phyloP scores from a whole-genome alignment of 2,797 vertebrate genomes.

The Gymnoscopelus braueri region DNA sequence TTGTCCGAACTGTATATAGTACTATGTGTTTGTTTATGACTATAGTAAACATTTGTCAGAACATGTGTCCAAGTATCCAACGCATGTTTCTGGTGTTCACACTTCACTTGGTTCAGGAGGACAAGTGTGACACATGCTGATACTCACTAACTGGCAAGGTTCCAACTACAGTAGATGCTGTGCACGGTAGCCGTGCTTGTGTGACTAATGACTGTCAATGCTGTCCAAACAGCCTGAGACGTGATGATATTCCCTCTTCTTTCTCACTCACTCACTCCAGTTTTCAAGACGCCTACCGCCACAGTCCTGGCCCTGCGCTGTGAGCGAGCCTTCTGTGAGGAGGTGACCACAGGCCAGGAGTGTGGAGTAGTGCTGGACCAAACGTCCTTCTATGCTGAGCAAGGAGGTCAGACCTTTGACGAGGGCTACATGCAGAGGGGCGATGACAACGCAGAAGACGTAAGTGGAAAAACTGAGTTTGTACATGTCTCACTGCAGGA shows the following conservation, averaged over 20 bases:
- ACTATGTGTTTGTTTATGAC: too few relatives aligned
- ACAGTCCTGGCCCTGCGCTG: slow-evolving; percentile 90
- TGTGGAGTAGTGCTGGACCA: slow-evolving; percentile 93
- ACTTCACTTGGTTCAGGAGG: background rate
- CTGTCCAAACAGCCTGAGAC: too few relatives aligned
- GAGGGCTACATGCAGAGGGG: slow-evolving; percentile 93
- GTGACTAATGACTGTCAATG: too few relatives aligned
- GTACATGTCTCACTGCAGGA: too few relatives aligned
- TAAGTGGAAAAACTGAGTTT: slow-evolving; percentile 68
- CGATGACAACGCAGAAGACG: slow-evolving; percentile 88
- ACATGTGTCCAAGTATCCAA: background rate
- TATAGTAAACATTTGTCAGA: too few relatives aligned
- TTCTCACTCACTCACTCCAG: slow-evolving; percentile 37
- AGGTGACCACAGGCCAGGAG: slow-evolving; percentile 92
- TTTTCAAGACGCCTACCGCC: slow-evolving; percentile 81
- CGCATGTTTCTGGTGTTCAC: background rate
- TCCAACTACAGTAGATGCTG: too few relatives aligned
- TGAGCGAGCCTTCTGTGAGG: slow-evolving; percentile 90
- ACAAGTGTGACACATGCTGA: too few relatives aligned
- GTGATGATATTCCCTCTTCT: accelerated
- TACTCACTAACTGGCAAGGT: too few relatives aligned
- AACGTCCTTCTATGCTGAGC: slow-evolving; percentile 97
- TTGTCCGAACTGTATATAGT: too few relatives aligned
- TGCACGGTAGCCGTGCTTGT: too few relatives aligned
- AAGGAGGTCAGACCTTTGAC: slow-evolving; percentile 96